Evolutionary conservation across 2,113 vertebrate genomes (phyloP).

Genomic region (Bufo gargarizans): DNA sequence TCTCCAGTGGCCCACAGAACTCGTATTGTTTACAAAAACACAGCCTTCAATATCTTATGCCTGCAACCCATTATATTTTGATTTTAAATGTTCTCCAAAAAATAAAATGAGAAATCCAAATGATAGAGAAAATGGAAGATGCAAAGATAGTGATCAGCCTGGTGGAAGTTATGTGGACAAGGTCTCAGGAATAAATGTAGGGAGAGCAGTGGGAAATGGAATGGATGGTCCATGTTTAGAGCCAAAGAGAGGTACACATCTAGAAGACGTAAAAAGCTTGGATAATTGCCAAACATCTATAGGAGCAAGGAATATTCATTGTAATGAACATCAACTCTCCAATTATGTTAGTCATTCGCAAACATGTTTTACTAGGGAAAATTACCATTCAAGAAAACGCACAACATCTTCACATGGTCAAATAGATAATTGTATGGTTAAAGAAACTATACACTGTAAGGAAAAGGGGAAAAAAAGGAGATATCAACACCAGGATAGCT

Average conservation of each 20-base stretch:
- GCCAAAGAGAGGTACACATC: slow-evolving; percentile 78
- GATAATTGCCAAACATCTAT: slow-evolving; percentile 68
- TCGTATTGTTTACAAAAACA: slow-evolving; percentile 88
- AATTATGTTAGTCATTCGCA: slow-evolving; percentile 65
- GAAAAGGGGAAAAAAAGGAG: slow-evolving; percentile 17
- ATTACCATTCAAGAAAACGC: slow-evolving; percentile 64
- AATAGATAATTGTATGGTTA: slow-evolving; percentile 71
- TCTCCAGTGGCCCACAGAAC: slow-evolving; percentile 88
- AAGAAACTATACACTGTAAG: slow-evolving; percentile 70
- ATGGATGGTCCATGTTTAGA: slow-evolving; percentile 75
- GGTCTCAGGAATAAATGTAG: slow-evolving; percentile 68
- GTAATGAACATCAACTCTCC: slow-evolving; percentile 73
- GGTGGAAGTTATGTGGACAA: slow-evolving; percentile 66
- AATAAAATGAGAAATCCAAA: slow-evolving; percentile 61
- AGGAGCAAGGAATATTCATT: slow-evolving; percentile 62
- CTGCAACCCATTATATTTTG: slow-evolving; percentile 86
- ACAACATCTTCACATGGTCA: slow-evolving; percentile 69
- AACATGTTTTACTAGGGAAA: slow-evolving; percentile 61
- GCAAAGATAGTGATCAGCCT: slow-evolving; percentile 60
- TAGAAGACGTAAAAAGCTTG: slow-evolving; percentile 74
- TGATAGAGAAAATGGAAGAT: slow-evolving; percentile 60
- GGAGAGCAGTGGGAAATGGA: slow-evolving; percentile 71
- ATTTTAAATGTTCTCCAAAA: slow-evolving; percentile 76
- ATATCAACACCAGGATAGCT: background rate
- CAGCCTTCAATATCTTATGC: slow-evolving; percentile 90